Base-by-base conservation (phyloP, 2,888 invertebrate species). In the Cheilosia impressa region DNA sequence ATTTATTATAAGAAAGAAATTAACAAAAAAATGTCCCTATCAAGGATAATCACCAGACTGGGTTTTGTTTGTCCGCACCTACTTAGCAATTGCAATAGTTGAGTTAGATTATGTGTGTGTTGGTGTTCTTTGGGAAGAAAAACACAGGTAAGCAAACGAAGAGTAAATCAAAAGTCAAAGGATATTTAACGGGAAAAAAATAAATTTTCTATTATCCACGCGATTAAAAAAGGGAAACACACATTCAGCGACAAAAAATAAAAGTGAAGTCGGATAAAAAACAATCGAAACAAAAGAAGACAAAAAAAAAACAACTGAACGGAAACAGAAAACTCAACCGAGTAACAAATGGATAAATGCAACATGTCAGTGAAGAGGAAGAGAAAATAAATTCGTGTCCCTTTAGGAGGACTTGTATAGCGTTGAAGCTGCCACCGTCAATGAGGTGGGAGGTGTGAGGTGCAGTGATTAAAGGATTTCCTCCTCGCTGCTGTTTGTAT, bases 351-450 rank as follows among this genome's bases (percentile, higher is more conserved):
- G 63, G 57, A 63, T 65, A 72, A 79, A 79, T 79, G 78, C 78
- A 79, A 71, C 71, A 79, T 72, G 78, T 71, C 71, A 65, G 41
- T 58, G 52, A 58, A 72, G 15, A 58, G 63, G 72, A 79, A 58
- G 58, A 52, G 62, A 45, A 77, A 47, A 77, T 77, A 77, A 62
- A 77, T 77, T 62, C 55, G 62, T 45, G 62, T 77, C 68, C 62
- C 47, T 45, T 53, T 13, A 60, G 62, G 69, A 68, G 62, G 77
- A 68, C 31, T 24, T 27, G 19, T 22, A 58, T 27, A 19, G 47
- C 15, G 7, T 4, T 15, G 45, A 47, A 27, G 27, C 41, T 10
- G 31, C 47, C n/a, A 17, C 13, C 13, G 38, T 27, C 47, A 66
- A 60, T 53, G 24, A 13, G 38, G 19, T 13, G 19, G 43, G 17